Evolutionary conservation across 2,113 vertebrate species (phyloP), one percentile per base, ranked within the genome.

Genomic region (Pedetes capensis): DNA sequence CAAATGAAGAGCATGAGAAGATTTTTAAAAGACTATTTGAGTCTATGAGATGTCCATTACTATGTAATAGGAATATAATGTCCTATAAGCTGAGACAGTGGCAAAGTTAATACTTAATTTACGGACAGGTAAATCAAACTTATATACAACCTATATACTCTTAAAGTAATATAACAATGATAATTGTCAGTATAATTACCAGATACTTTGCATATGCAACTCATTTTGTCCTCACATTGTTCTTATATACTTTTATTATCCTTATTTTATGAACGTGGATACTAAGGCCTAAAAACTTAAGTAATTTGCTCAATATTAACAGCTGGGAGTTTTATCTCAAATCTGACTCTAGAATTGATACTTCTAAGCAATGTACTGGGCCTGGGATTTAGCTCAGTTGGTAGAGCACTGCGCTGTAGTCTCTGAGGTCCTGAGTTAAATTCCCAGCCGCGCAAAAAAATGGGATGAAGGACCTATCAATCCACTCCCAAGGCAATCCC

Each of bases 181-280:
- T 87, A 89, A 76, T 84, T 82, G 34, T 86, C 74, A 86, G 34
- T 68, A 82, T 57, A 89, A n/a, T 92, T 93, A 14, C 32, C 27
- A 91, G 82, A 6, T 1, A 76, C 29, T 75, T 87, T 66, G 12
- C 9, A 83, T 75, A 12, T 66, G 6, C 29, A 90, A 84, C 8
- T 68, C 11, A 32, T 96, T 94, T 84, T 22, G 87, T 80, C 10
- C 6, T 92, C 37, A 72, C 18, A 68, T 92, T 29, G 68, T 82
- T 95, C 12, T 61, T 59, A 79, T 29, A 34, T 89, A 66, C 34
- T 71, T 39, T 68, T 16, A 81, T 53, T 71, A 39, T 74, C 32
- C 39, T 88, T 86, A 42, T 82, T 91, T 66, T 69, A 59, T 75
- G 87, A 3, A 79, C 11, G 59, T 63, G 37, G 42, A 82, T 83